phyloP scores from a whole-genome alignment of 1,140 invertebrate genomes.

The Panagrolaimus sp. region DNA sequence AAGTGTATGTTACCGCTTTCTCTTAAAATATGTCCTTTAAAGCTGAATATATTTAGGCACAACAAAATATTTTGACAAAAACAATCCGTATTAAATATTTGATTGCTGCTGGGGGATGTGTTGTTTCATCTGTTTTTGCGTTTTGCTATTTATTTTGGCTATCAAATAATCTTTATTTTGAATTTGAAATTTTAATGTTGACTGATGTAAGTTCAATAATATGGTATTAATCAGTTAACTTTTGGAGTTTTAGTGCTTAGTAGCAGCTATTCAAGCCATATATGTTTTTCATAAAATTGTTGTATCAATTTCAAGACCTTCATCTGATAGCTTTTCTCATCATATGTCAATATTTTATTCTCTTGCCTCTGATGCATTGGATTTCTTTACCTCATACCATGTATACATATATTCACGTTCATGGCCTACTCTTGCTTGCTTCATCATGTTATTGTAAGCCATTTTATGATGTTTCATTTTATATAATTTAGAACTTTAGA shows the following conservation, averaged over 20 bases:
- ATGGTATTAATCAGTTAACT: not conserved
- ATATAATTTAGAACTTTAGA: too few species aligned
- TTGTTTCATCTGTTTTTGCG: not conserved
- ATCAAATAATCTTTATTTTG: slow-evolving; percentile 2
- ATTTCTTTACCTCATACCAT: slow-evolving; percentile 33
- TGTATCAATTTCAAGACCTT: not conserved
- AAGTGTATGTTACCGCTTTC: not conserved
- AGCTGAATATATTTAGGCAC: too few species aligned
- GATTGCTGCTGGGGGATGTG: not conserved
- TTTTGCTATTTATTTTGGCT: slow-evolving; percentile 1
- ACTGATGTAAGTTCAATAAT: not conserved
- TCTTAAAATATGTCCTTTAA: not conserved
- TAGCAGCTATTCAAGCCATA: not conserved
- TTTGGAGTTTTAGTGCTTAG: not conserved
- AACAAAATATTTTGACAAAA: not conserved
- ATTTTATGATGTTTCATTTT: too few species aligned
- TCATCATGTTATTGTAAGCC: not conserved
- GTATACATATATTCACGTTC: slow-evolving; percentile 29
- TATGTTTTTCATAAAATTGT: slow-evolving; percentile 6
- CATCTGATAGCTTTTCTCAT: not conserved
- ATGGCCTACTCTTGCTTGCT: not conserved
- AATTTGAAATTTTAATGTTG: not conserved
- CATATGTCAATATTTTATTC: slow-evolving; percentile 8
- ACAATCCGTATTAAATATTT: not conserved
- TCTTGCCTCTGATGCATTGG: not conserved